These are phyloP conservation scores for Hybognathus amarus DNA, from an alignment of 2,797 vertebrate genomes.

Conservation along the genomic window DNA sequence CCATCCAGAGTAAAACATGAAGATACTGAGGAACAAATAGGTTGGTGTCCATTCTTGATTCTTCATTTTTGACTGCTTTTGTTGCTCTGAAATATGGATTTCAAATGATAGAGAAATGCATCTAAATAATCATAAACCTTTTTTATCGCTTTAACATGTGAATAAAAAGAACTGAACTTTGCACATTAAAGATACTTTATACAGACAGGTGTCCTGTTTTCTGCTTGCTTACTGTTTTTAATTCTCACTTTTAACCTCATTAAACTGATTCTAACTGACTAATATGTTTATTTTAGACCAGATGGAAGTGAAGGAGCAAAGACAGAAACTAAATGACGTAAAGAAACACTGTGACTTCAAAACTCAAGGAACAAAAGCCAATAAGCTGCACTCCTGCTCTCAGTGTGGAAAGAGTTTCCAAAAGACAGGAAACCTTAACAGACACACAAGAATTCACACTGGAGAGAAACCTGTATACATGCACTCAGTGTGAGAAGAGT, in stretches of 20 bases:
- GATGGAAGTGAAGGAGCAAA: neutral
- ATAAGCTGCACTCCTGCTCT: neutral
- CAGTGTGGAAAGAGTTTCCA: neutral
- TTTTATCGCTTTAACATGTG: no score
- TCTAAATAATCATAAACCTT: neutral
- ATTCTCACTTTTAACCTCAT: no score
- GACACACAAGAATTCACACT: no score
- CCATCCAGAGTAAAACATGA: neutral
- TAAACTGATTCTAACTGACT: neutral
- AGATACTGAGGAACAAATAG: neutral
- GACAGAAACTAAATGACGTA: neutral
- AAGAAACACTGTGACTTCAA: neutral
- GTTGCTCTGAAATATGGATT: neutral
- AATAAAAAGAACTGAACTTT: neutral
- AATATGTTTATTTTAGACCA: neutral
- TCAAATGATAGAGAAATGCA: neutral
- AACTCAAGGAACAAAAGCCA: neutral
- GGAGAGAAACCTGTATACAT: no score
- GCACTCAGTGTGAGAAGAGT: no score
- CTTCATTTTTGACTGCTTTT: neutral
- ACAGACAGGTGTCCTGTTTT: no score
- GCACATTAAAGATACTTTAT: no score
- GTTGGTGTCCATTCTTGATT: neutral
- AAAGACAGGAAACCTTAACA: no score
- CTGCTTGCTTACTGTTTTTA: no score